phyloP scores from a whole-genome alignment of 2,888 invertebrate genomes.

The Chrysotoxum bicinctum region DNA sequence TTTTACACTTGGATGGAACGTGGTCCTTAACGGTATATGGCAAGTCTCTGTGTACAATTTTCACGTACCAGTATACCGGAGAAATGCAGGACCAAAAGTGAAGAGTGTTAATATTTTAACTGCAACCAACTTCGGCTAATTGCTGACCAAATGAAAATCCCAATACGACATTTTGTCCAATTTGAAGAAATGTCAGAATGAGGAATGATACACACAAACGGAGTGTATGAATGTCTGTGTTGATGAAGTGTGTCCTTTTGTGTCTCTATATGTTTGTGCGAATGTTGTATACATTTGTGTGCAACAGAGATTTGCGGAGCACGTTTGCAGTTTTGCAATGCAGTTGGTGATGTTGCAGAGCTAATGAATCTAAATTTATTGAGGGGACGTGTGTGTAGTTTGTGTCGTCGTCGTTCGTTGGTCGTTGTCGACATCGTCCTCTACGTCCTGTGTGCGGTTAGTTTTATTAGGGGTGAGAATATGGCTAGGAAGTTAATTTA shows the following conservation, averaged over 20 bases:
- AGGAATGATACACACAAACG: constrained; percentile 22
- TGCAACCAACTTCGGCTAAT: constrained; percentile 68
- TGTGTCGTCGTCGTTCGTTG: constrained; percentile 35
- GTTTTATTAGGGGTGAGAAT: constrained; percentile 39
- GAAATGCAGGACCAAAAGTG: constrained; percentile 12
- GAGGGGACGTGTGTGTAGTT: constrained; percentile 62
- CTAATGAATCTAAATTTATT: constrained; percentile 73
- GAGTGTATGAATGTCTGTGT: constrained; percentile 24
- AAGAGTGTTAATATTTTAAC: constrained; percentile 71
- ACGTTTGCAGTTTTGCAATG: constrained; percentile 70
- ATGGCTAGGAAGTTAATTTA: constrained; percentile 58
- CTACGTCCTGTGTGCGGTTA: constrained; percentile 29
- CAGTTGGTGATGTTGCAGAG: constrained; percentile 71
- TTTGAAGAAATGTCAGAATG: constrained; percentile 70
- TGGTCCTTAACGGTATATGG: constrained; percentile 33
- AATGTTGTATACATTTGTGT: constrained; percentile 5
- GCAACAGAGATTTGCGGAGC: constrained; percentile 67
- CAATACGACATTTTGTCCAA: constrained; percentile 73
- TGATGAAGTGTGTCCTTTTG: constrained; percentile 62
- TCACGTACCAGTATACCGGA: neutral
- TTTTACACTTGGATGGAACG: constrained; percentile 56
- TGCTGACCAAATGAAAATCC: constrained; percentile 73
- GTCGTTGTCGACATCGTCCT: constrained; percentile 11
- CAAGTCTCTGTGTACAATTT: neutral
- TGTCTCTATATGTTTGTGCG: neutral